phyloP scores from a whole-genome alignment of 92 coral and sea anemone species.

The Zoanthus solanderi region DNA sequence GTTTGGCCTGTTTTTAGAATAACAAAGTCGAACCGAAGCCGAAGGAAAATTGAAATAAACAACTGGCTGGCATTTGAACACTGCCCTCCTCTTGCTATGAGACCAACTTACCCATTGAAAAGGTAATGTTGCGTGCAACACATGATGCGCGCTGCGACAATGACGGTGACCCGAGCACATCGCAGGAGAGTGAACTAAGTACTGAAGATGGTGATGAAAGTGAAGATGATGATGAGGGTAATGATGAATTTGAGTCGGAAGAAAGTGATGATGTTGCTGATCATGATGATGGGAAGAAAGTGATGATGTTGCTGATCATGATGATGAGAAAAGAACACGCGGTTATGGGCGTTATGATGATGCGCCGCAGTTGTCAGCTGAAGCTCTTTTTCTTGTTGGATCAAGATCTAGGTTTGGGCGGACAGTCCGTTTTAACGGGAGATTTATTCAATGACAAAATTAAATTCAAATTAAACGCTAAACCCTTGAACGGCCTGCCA shows the following conservation, averaged over 20 bases:
- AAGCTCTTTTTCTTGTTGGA: background rate
- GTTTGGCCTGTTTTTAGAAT: too few relatives aligned
- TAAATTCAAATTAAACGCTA: background rate
- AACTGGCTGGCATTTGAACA: background rate
- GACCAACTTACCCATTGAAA: background rate
- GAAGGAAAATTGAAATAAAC: too few relatives aligned
- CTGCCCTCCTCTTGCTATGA: background rate
- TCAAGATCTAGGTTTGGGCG: slow-evolving; percentile 19
- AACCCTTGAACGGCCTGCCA: background rate
- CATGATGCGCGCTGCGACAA: background rate
- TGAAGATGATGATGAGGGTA: slow-evolving; percentile 18
- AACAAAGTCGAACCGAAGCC: too few relatives aligned
- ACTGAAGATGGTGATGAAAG: too few relatives aligned
- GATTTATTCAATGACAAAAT: too few relatives aligned
- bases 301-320: slow-evolving; percentile 33
- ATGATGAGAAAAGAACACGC: slow-evolving; percentile 37
- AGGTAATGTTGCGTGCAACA: background rate
- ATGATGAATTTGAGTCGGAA: slow-evolving; percentile 34
- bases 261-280: slow-evolving; percentile 29
- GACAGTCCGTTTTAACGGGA: slow-evolving; percentile 33
- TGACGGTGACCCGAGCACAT: too few relatives aligned
- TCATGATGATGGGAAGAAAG: slow-evolving; percentile 40
- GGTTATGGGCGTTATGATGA: background rate
- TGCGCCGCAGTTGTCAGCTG: background rate
- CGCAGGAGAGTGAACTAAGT: too few relatives aligned